Conservation (phyloP, 1,140 invertebrate genomes). For the Megalopta genalis region DNA sequence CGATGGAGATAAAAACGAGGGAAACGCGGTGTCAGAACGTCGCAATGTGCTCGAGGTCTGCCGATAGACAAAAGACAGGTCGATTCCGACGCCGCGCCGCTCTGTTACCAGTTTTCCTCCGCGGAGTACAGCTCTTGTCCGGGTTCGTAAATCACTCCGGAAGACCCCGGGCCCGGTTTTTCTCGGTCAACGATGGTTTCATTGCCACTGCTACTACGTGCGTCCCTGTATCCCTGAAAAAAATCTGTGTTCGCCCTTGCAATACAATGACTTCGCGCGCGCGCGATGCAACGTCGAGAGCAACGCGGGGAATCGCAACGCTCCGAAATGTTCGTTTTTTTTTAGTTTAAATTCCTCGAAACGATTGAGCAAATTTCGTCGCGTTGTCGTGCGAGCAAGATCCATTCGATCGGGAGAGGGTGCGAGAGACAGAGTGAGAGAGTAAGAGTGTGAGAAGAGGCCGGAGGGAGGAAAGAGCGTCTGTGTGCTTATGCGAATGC, state of each 20-base stretch:
- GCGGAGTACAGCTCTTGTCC: not conserved
- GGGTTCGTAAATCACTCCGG: not conserved
- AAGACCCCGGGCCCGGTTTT: not conserved
- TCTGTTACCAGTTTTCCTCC: not conserved
- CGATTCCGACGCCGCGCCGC: not conserved
- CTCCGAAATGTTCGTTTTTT: too few species aligned
- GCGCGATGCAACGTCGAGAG: not conserved
- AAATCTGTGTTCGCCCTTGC: not conserved
- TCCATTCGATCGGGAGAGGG: too few species aligned
- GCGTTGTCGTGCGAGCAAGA: too few species aligned
- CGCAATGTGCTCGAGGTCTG: not conserved
- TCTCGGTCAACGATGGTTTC: slow-evolving; percentile 3
- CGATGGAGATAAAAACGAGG: not conserved
- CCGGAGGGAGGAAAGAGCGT: not conserved
- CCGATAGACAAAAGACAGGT: not conserved
- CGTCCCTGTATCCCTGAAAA: slow-evolving; percentile 21
- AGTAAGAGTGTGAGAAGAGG: not conserved
- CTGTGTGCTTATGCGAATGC: slow-evolving; percentile 15
- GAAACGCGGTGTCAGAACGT: not conserved
- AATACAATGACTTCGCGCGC: not conserved
- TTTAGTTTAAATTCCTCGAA: too few species aligned
- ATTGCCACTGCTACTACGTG: not conserved
- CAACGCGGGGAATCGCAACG: too few species aligned
- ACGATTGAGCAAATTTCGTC: too few species aligned
- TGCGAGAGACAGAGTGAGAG: too few species aligned